Evolutionary conservation across 2,888 invertebrate species (phyloP).

Genomic region (Harpalus rufipes): DNA sequence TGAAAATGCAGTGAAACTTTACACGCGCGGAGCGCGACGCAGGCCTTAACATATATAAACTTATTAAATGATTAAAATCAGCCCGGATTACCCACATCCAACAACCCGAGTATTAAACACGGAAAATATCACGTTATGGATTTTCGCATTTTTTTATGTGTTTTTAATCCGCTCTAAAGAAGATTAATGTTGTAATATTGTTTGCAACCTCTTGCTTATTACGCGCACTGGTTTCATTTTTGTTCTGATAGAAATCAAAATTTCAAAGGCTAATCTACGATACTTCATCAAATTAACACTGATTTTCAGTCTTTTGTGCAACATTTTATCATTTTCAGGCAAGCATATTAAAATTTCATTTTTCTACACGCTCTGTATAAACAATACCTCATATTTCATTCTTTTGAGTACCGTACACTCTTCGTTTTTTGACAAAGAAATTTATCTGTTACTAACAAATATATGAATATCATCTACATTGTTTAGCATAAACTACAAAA

Average conservation of each 20-base stretch:
- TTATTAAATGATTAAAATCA: slow-evolving; percentile 41
- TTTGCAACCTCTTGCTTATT: neutral
- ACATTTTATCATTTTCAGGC: neutral
- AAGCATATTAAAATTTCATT: neutral
- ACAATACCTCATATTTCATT: too few relatives aligned
- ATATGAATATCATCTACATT: too few relatives aligned
- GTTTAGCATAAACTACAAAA: too few relatives aligned
- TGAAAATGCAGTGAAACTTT: slow-evolving; percentile 53
- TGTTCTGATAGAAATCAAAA: neutral
- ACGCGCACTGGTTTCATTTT: neutral
- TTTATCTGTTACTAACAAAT: too few relatives aligned
- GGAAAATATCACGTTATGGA: slow-evolving; percentile 12
- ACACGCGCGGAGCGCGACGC: neutral
- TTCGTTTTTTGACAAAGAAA: too few relatives aligned
- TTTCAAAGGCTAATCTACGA: neutral
- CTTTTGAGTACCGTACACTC: too few relatives aligned
- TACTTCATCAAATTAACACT: neutral
- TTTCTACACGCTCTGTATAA: too few relatives aligned
- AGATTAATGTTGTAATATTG: slow-evolving; percentile 27
- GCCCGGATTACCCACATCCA: neutral
- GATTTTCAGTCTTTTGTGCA: neutral
- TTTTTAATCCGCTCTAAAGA: slow-evolving; percentile 28
- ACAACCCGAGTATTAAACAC: neutral
- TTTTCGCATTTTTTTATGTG: slow-evolving; percentile 17
- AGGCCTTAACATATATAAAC: slow-evolving; percentile 27